A percentile compares a stretch with the other conserved stretches of the same genome.
These are phyloP conservation scores for Erannis defoliaria DNA, from an alignment of 2,888 invertebrate genomes.

Conservation along the genomic window DNA sequence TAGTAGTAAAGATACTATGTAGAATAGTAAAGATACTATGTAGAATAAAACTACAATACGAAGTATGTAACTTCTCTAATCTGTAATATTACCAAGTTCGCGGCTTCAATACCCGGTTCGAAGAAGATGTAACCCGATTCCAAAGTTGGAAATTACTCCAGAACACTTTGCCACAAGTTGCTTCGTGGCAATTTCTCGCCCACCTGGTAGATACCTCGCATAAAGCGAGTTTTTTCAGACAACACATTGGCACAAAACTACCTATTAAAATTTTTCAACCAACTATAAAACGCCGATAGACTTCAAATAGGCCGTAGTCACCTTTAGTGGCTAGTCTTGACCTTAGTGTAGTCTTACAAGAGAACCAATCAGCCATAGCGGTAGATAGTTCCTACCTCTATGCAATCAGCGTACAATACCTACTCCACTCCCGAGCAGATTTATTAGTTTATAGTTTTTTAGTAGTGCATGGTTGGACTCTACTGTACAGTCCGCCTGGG, in stretches of 20 bases:
- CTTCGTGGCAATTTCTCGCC: neutral
- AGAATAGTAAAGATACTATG: neutral
- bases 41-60: neutral
- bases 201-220: too few relatives aligned
- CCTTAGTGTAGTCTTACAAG: too few relatives aligned
- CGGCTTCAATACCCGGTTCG: constrained; percentile 3
- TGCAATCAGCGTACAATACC: too few relatives aligned
- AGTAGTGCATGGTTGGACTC: too few relatives aligned
- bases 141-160: constrained; percentile 16
- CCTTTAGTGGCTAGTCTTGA: too few relatives aligned
- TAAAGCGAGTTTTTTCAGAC: neutral
- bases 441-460: too few relatives aligned
- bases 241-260: neutral
- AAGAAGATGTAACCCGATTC: constrained; percentile 17
- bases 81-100: constrained; percentile 7
- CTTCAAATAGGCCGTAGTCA: too few relatives aligned
- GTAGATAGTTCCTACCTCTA: too few relatives aligned
- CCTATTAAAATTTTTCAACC: neutral
- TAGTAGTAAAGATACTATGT: too few relatives aligned
- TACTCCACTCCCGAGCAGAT: too few relatives aligned
- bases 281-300: neutral
- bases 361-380: too few relatives aligned
- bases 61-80: constrained; percentile 11
- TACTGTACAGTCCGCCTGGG: too few relatives aligned
- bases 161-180: constrained; percentile 8